Evolutionary conservation across 2,888 invertebrate genomes (phyloP), one percentile per base, ranked within the genome.

Genomic region (Sinohyriopsis cumingii): DNA sequence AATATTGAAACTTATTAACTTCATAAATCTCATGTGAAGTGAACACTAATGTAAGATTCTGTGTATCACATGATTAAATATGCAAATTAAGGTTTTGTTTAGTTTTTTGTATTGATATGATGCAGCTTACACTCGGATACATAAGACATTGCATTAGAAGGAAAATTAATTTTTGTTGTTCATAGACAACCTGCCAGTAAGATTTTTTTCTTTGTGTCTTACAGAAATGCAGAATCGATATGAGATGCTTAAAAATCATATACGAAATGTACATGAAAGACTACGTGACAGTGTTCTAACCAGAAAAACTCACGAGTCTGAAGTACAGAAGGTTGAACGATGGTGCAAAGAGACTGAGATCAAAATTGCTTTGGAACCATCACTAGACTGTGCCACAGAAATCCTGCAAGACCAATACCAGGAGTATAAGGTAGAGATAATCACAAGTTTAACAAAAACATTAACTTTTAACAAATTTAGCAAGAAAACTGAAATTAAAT

Each of bases 341-440:
- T 98, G 97, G 97, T 91, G 97, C 57, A 95, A 95, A 80, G 95
- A 97, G 91, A 95, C 95, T 53, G 96, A 97, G 90, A 95, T 95
- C 0, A 94, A 95, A 5, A 94, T 95, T 1, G 94, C 95, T 18
- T 93, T 94, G 55, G 96, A 96, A 85, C 91, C 96, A 5, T 93
- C 95, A 60, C 93, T 89, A 6, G 88, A 94, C 25, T 94, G 95
- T 1, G 95, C 94, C 84, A 92, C 96, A 25, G 95, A 95, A 80
- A 93, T 96, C 0, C 91, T 97, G 53, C 95, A 96, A 89, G 96
- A 97, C 90, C 96, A 97, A 86, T 90, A 96, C 59, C 92, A 93
- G n/a, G 96, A 96, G 67, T 82, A 84, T 67, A 80, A 81, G 83
- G 86, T 86, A 72, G 33, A 62, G 28, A 25, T 12, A 45, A 45